Evolutionary conservation across 2,888 invertebrate genomes (phyloP).

Genomic region (Ceramica pisi): DNA sequence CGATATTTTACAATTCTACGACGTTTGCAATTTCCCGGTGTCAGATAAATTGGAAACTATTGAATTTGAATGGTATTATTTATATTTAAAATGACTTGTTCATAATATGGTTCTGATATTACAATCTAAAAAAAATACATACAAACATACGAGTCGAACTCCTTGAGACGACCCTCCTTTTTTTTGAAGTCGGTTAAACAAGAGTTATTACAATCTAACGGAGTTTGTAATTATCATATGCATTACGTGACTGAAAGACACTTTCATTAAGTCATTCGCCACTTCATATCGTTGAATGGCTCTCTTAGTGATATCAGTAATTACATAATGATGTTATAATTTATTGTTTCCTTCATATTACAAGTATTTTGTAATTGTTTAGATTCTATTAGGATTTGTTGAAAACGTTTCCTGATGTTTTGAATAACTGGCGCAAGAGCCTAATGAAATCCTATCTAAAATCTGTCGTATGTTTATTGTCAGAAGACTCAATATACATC

Average conservation of each 20-base stretch:
- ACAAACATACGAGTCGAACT: too few relatives aligned
- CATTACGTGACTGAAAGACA: constrained; percentile 14
- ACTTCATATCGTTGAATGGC: constrained; percentile 27
- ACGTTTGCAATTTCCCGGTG: too few relatives aligned
- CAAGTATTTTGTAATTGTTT: not conserved
- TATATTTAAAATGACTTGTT: too few relatives aligned
- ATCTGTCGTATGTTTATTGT: not conserved
- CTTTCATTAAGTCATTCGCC: not conserved
- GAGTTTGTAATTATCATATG: not conserved
- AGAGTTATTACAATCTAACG: too few relatives aligned
- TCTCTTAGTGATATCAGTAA: constrained; percentile 20
- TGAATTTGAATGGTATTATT: too few relatives aligned
- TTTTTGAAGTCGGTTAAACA: too few relatives aligned
- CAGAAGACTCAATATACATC: not conserved
- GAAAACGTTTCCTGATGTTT: not conserved
- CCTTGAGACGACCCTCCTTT: too few relatives aligned
- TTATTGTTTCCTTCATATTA: constrained; percentile 1
- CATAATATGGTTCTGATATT: too few relatives aligned
- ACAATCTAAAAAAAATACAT: too few relatives aligned
- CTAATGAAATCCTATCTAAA: not conserved
- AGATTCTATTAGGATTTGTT: constrained; percentile 2
- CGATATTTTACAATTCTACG: too few relatives aligned
- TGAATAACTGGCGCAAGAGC: not conserved
- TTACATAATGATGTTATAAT: constrained; percentile 14
- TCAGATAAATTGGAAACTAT: too few relatives aligned